phyloP scores from a whole-genome alignment of 2,113 vertebrate genomes.

The Apodemus sylvaticus region DNA sequence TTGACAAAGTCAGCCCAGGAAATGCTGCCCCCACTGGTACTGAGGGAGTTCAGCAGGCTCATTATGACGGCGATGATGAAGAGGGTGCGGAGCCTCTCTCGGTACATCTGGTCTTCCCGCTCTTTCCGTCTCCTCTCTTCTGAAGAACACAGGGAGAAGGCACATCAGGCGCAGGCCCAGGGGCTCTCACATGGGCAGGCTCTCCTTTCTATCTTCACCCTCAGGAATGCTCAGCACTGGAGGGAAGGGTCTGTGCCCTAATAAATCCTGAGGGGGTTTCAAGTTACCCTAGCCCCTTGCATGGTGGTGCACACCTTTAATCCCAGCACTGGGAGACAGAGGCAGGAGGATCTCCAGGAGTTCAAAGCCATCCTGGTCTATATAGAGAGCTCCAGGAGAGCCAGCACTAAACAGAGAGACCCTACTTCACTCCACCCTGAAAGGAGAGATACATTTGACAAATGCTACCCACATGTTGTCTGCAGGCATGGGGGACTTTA shows the following conservation, averaged over 20 bases:
- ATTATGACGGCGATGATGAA: conserved; percentile 90
- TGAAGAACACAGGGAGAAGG: conserved; percentile 45
- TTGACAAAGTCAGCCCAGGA: conserved; percentile 98
- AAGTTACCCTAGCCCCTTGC: not conserved
- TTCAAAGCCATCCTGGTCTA: not conserved
- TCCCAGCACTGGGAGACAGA: not conserved
- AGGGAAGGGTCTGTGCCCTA: fast-evolving
- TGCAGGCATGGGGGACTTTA: not conserved
- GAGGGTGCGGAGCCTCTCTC: conserved; percentile 90
- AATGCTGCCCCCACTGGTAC: conserved; percentile 89
- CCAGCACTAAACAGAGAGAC: not conserved
- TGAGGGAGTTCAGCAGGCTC: conserved; percentile 87
- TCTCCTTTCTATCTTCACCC: not conserved
- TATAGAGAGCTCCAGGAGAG: not conserved
- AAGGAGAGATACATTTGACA: not conserved
- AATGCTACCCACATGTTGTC: not conserved
- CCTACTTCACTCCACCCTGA: not conserved
- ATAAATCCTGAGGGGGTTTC: not conserved
- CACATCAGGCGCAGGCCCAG: too few species aligned
- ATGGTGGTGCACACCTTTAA: not conserved
- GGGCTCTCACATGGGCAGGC: too few species aligned
- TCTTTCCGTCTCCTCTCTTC: conserved; percentile 93
- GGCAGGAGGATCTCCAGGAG: not conserved
- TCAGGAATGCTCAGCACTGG: not conserved
- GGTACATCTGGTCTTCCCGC: conserved; percentile 92